Conservation (phyloP, 2,797 vertebrate species). For the Gymnopithys bicolor region DNA sequence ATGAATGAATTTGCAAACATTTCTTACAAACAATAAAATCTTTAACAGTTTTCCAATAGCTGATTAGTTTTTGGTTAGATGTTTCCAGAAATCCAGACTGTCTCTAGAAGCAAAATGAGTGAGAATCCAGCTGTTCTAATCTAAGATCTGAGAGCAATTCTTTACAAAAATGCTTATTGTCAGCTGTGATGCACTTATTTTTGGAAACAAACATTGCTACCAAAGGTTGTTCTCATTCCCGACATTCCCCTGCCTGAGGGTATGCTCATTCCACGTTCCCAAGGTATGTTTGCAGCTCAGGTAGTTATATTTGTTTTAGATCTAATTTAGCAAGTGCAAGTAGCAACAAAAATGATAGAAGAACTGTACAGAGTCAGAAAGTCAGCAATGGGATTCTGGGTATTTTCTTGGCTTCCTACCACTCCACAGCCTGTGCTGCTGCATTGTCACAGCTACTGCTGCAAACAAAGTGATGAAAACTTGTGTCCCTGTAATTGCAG, state of each 20-base stretch:
- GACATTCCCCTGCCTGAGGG: constrained; percentile 15
- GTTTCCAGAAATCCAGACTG: not conserved
- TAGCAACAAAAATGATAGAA: not conserved
- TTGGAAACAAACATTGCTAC: constrained; percentile 21
- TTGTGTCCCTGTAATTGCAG: not conserved
- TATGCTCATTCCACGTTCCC: constrained; percentile 29
- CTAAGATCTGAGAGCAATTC: not conserved
- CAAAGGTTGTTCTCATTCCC: constrained; percentile 44
- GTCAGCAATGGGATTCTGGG: not conserved
- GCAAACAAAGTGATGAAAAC: not conserved
- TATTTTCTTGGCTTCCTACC: not conserved
- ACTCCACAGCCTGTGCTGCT: not conserved
- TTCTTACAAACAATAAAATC: not conserved
- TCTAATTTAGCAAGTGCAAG: constrained; percentile 21
- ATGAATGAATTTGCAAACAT: not conserved
- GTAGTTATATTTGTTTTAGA: constrained; percentile 39
- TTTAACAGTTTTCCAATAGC: not conserved
- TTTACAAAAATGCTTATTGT: constrained; percentile 43
- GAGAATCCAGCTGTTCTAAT: constrained; percentile 50
- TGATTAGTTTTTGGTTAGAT: not conserved
- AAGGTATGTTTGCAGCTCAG: constrained; percentile 17
- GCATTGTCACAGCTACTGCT: not conserved
- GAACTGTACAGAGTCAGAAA: not conserved
- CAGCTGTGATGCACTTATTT: constrained; percentile 30
- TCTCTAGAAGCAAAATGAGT: not conserved